Evolutionary conservation across 2,888 invertebrate genomes (phyloP), one percentile per base, ranked within the genome.

Genomic region (Diarsia mendica): DNA sequence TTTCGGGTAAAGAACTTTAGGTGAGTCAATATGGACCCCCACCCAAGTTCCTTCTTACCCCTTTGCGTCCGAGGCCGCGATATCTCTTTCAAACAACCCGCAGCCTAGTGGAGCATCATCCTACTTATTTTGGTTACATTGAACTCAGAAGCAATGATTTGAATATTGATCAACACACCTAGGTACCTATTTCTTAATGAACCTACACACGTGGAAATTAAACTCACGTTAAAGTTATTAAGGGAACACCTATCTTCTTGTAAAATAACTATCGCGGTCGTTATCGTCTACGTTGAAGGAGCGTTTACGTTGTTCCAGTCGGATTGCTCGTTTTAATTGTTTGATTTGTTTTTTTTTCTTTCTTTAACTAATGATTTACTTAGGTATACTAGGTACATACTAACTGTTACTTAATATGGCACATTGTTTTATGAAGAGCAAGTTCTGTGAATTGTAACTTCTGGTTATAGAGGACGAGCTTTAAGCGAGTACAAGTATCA

Each of bases 171-270:
- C 10, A 18, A 33, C 8, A 28, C 18, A 28, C 28, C 58, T n/a
- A n/a, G n/a, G n/a, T 33, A 10, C 60, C 60, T 33, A 4, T 28
- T 33, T 60, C 58, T 33, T 33, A 33, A 84, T 80, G 84, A 86
- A 86, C 86, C 86, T 87, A 90, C 86, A 87, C 87, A 90, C 87
- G 90, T 90, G 91, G 88, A 90, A 94, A 92, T 93, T 92, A 92
- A 93, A 91, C 90, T 92, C 88, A 84, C 90, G 90, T 91, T 91
- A 89, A 91, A 91, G 91, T 91, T 93, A 93, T 93, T 93, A 93
- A 88, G 85, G 90, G 85, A 91, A 90, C 91, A 92, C 92, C 90
- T 92, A 92, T 91, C 87, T 91, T 89, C 87, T 85, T 89, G 89
- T 90, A 89, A 89, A 90, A 91, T 91, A 91, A 91, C 92, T 89